These are phyloP conservation scores for Heliocidaris erythrogramma DNA, from an alignment of 35 echinoderm and acorn worm genomes.

Conservation along the genomic window DNA sequence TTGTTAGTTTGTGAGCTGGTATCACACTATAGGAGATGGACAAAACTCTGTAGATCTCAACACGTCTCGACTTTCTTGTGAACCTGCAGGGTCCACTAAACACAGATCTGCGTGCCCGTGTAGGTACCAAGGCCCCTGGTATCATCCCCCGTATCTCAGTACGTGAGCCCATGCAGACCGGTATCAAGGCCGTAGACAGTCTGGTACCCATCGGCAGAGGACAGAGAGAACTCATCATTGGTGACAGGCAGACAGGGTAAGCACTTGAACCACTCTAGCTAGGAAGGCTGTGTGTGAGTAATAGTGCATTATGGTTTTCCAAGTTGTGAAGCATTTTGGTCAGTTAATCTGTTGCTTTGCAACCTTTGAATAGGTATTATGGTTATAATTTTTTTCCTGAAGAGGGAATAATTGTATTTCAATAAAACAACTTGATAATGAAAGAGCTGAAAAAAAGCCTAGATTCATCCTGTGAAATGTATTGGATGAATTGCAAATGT, in stretches of 20 bases:
- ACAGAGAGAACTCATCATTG: slow-evolving; percentile 99
- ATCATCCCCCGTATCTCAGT: slow-evolving; percentile 99
- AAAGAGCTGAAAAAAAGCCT: no score
- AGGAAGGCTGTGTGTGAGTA: neutral
- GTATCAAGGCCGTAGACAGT: slow-evolving; percentile 98
- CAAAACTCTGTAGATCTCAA: neutral
- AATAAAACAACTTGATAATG: no score
- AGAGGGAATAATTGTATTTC: no score
- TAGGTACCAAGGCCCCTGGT: slow-evolving; percentile 93
- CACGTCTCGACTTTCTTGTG: neutral
- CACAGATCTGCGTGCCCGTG: slow-evolving; percentile 62
- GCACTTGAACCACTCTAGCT: neutral
- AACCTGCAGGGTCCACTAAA: slow-evolving; percentile 80
- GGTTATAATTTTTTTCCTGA: no score
- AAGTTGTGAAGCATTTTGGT: no score
- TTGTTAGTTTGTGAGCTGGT: no score
- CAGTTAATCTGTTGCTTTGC: no score
- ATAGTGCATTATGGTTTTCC: no score
- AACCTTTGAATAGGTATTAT: no score
- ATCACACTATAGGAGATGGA: neutral
- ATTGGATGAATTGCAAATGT: no score
- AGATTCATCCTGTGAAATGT: no score
- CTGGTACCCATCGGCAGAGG: slow-evolving; percentile 98
- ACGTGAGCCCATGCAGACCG: slow-evolving; percentile 96
- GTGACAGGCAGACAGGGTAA: slow-evolving; percentile 99